These are phyloP conservation scores for Antheraea yamamai DNA, from an alignment of 2,888 invertebrate species.

Conservation along the genomic window DNA sequence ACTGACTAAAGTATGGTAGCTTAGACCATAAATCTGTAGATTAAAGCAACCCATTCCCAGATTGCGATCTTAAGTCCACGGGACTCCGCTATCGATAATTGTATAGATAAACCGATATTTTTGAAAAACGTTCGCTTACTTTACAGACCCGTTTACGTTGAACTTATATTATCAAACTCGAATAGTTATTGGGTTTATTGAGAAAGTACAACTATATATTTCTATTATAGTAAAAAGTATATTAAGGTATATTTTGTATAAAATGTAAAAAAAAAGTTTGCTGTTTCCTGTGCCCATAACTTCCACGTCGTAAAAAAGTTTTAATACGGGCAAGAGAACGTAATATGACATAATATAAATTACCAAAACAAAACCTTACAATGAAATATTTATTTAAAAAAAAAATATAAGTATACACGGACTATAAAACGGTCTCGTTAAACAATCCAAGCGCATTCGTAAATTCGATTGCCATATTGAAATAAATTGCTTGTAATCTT, in stretches of 20 bases:
- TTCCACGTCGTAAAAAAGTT: neutral
- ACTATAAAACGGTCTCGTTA: conserved; percentile 60
- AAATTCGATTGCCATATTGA: conserved; percentile 77
- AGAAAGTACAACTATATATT: neutral
- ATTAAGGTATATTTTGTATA: neutral
- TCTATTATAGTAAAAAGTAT: neutral
- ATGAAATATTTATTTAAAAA: conserved; percentile 30
- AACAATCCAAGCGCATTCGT: conserved; percentile 63
- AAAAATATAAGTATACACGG: conserved; percentile 50
- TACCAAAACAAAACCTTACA: conserved; percentile 6
- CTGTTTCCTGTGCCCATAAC: neutral
- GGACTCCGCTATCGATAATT: conserved; percentile 69
- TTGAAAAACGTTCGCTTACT: conserved; percentile 41
- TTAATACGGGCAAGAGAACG: neutral
- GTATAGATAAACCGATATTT: conserved; percentile 66
- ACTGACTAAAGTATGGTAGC: conserved; percentile 69
- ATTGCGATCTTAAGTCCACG: conserved; percentile 71
- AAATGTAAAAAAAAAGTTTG: neutral
- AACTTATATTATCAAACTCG: neutral
- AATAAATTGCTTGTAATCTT: conserved; percentile 81
- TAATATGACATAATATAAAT: conserved; percentile 6
- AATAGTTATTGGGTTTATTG: neutral
- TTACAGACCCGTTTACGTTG: conserved; percentile 9
- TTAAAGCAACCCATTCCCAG: conserved; percentile 74
- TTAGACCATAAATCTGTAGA: conserved; percentile 71